A percentile compares a stretch with the other conserved stretches of the same genome.
Evolutionary conservation across 1,140 invertebrate species (phyloP).

Genomic region (Drosophila busckii): DNA sequence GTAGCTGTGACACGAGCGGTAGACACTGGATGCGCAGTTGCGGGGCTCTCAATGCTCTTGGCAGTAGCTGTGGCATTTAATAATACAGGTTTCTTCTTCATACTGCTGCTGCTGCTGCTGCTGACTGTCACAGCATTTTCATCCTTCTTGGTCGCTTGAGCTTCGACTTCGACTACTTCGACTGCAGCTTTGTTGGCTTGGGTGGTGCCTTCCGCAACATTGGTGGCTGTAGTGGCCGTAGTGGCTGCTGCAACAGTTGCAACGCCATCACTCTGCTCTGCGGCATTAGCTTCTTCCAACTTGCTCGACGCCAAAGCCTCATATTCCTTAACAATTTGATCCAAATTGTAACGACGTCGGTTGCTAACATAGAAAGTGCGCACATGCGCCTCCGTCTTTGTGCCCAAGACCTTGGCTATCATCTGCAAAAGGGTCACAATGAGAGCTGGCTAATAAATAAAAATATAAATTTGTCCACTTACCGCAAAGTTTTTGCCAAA

Average conservation of each 20-base stretch:
- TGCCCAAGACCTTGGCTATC: constrained; percentile 96
- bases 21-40: not conserved
- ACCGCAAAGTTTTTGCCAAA: constrained; percentile 96
- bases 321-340: constrained; percentile 92
- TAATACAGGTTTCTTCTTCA: constrained; percentile 38
- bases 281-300: constrained; percentile 29
- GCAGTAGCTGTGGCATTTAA: not conserved
- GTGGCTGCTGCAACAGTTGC: constrained; percentile 1
- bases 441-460: not conserved
- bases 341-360: constrained; percentile 92
- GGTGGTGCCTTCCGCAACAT: not conserved
- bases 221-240: not conserved
- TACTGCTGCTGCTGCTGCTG: not conserved
- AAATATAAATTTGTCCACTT: constrained; percentile 2
- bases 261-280: constrained; percentile 24
- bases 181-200: constrained; percentile 1
- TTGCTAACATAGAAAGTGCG: constrained; percentile 95
- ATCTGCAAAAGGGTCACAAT: constrained; percentile 79
- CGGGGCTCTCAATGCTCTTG: constrained; percentile 1
- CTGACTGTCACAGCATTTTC: constrained; percentile 12
- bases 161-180: constrained; percentile 7
- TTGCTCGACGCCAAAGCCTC: constrained; percentile 81
- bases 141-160: constrained; percentile 37
- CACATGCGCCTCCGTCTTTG: constrained; percentile 95
- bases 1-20: not conserved